These are phyloP conservation scores for Sciurus vulgaris DNA, from an alignment of 2,797 vertebrate species.

Conservation along the genomic window DNA sequence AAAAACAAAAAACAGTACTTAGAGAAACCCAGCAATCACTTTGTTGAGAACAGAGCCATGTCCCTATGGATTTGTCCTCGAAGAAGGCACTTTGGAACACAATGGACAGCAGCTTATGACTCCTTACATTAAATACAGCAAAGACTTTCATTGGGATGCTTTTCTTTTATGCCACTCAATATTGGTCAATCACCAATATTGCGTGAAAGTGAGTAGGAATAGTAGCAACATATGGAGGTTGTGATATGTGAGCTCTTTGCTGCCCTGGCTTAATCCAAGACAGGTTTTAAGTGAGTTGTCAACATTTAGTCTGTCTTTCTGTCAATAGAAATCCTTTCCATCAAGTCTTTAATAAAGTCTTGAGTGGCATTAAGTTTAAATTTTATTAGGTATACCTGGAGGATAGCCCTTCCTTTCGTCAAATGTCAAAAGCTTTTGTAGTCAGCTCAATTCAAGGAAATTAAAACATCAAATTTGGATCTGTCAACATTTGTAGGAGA, in stretches of 20 bases:
- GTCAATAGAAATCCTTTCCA: not conserved
- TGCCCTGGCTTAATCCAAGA: not conserved
- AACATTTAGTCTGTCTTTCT: not conserved
- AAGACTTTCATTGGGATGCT: constrained; percentile 28
- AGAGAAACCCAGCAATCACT: not conserved
- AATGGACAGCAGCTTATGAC: not conserved
- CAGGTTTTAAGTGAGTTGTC: constrained; percentile 16
- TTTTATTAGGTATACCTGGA: constrained; percentile 20
- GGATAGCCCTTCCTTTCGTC: not conserved
- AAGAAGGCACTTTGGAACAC: constrained; percentile 5
- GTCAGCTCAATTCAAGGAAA: not conserved
- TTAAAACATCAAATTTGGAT: not conserved
- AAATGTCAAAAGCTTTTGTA: constrained; percentile 20
- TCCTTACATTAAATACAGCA: not conserved
- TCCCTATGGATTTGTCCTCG: not conserved
- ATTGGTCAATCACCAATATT: not conserved
- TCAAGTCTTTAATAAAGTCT: constrained; percentile 45
- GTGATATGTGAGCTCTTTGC: not conserved
- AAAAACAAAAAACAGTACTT: not conserved
- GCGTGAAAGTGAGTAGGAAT: not conserved
- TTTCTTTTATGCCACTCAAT: constrained; percentile 3
- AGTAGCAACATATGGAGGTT: not conserved
- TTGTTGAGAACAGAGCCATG: not conserved
- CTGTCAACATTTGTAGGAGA: not conserved
- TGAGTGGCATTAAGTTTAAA: constrained; percentile 22